Evolutionary conservation across 2,113 vertebrate species (phyloP).

Genomic region (Mobula hypostoma): DNA sequence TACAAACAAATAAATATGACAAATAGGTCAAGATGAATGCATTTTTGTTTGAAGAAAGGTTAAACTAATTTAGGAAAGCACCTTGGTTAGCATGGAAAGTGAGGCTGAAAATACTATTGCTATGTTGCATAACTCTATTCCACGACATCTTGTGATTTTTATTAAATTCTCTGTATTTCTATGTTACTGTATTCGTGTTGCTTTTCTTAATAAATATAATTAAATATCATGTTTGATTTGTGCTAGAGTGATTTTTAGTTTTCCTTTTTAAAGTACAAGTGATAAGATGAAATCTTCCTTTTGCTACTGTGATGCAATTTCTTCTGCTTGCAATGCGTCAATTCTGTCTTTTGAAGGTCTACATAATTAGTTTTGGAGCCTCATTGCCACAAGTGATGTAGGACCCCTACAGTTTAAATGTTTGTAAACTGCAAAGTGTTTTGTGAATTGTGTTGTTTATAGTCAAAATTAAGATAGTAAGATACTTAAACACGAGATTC

Average conservation of each 20-base stretch:
- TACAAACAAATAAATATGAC: not conserved
- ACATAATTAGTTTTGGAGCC: not conserved
- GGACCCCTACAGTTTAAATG: not conserved
- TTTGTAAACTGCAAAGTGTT: not conserved
- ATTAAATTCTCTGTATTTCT: not conserved
- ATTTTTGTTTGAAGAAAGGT: not conserved
- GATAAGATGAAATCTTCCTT: not conserved
- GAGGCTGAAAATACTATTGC: too few relatives aligned
- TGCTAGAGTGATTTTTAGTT: not conserved
- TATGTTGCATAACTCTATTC: too few relatives aligned
- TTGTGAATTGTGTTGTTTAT: not conserved
- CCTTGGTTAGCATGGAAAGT: too few relatives aligned
- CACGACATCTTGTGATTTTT: not conserved
- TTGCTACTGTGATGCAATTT: not conserved
- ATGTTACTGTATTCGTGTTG: not conserved
- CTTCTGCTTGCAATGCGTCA: not conserved
- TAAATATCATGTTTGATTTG: not conserved
- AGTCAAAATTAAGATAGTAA: too few relatives aligned
- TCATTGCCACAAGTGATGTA: not conserved
- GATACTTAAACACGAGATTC: not conserved
- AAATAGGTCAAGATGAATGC: not conserved
- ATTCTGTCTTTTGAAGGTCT: not conserved
- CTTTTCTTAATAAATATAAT: not conserved
- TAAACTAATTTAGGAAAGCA: not conserved
- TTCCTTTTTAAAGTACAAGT: not conserved